These are phyloP conservation scores for Dryobates pubescens DNA, from an alignment of 2,797 vertebrate genomes.

Conservation along the genomic window DNA sequence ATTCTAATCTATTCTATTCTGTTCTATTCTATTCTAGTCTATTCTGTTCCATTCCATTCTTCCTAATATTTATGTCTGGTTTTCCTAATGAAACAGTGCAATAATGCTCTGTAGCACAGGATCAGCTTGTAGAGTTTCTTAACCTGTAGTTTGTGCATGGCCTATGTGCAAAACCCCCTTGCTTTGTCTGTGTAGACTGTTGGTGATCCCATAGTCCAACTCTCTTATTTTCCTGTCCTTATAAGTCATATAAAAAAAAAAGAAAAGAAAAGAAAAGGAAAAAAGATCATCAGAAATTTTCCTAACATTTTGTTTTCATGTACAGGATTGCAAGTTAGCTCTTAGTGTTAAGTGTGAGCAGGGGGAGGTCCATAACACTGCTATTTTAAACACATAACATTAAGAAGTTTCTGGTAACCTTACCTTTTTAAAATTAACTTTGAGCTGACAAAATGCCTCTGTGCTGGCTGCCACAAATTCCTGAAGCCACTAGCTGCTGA, in stretches of 20 bases:
- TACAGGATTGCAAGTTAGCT: not conserved
- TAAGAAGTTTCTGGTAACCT: not conserved
- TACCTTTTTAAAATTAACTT: slow-evolving; percentile 24
- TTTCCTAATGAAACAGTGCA: not conserved
- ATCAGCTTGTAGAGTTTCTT: not conserved
- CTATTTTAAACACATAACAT: not conserved
- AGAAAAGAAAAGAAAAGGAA: not conserved
- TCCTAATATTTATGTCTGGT: not conserved
- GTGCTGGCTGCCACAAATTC: not conserved
- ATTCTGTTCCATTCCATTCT: not conserved
- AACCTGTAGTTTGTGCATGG: not conserved
- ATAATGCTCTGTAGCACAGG: not conserved
- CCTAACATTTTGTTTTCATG: not conserved
- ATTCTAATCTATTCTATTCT: no score
- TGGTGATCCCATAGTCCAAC: not conserved
- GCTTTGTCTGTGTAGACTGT: not conserved
- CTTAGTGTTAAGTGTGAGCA: not conserved
- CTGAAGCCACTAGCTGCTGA: slow-evolving; percentile 11
- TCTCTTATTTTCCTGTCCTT: not conserved
- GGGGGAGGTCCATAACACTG: not conserved
- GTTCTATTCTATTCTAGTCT: no score
- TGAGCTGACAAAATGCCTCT: slow-evolving; percentile 20
- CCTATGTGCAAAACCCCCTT: not conserved
- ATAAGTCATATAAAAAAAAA: not conserved
- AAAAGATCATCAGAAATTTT: not conserved